Percentiles rank a stretch among this genome's conserved stretches.
Evolutionary conservation across 2,113 vertebrate genomes (phyloP).

Genomic region (Ahaetulla prasina): DNA sequence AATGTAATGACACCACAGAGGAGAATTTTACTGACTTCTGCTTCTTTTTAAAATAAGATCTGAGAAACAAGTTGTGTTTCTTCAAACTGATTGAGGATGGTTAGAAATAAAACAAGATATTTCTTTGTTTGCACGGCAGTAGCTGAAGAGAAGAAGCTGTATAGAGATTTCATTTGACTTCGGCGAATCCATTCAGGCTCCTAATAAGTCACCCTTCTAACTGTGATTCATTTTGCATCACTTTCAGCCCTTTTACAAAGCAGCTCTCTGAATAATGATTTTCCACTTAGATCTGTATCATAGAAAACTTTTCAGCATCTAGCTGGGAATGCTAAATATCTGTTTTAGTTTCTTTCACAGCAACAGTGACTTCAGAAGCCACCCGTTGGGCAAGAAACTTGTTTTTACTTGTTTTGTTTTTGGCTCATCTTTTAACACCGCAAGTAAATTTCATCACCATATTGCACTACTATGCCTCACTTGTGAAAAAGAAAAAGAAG

Average conservation of each 20-base stretch:
- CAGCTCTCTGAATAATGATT: not conserved
- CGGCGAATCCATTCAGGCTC: not conserved
- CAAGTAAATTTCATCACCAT: constrained; percentile 36
- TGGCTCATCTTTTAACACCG: constrained; percentile 17
- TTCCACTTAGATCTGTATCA: constrained; percentile 43
- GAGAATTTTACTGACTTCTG: not conserved
- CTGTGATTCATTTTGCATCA: constrained; percentile 18
- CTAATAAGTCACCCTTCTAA: constrained; percentile 1
- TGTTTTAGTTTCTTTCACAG: constrained; percentile 26
- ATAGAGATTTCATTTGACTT: not conserved
- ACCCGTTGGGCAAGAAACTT: not conserved
- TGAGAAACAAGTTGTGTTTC: not conserved
- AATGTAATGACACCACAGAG: not conserved
- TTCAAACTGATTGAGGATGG: not conserved
- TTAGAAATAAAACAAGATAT: not conserved
- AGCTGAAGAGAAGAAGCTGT: not conserved
- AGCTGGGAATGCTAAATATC: constrained; percentile 37
- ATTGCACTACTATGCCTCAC: not conserved
- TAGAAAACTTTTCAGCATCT: constrained; percentile 32
- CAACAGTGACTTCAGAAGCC: constrained; percentile 19
- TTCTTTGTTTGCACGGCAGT: not conserved
- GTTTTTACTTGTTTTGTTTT: constrained; percentile 29
- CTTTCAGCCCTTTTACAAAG: constrained; percentile 27
- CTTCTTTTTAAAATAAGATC: not conserved
- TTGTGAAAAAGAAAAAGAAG: constrained; percentile 33